phyloP scores from a whole-genome alignment of 2,113 vertebrate species.

The Tetrao urogallus region DNA sequence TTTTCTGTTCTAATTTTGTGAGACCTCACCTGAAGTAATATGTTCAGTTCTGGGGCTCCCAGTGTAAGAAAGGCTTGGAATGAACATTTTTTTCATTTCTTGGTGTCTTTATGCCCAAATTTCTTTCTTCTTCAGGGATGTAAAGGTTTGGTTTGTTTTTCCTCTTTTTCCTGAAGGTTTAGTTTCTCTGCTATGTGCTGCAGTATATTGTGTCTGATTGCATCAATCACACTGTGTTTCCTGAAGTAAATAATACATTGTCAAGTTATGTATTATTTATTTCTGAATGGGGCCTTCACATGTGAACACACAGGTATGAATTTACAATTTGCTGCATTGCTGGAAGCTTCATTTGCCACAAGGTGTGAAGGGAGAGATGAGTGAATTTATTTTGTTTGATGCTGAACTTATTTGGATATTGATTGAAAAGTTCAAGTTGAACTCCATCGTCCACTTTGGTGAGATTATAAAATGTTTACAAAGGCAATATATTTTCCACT shows the following conservation, averaged over 20 bases:
- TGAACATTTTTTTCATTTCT: background rate
- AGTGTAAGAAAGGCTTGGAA: background rate
- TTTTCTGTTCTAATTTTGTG: background rate
- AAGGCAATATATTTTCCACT: background rate
- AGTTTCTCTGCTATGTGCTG: background rate
- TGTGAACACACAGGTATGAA: background rate
- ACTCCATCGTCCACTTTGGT: background rate
- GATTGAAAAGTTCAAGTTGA: background rate
- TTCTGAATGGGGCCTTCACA: background rate
- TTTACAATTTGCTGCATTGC: background rate
- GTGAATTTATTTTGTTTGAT: background rate
- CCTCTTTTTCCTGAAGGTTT: background rate
- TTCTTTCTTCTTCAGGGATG: background rate
- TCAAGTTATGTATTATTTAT: slow-evolving; percentile 43
- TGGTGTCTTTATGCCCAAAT: background rate
- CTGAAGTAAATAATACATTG: slow-evolving; percentile 44
- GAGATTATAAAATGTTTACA: background rate
- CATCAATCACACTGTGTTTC: background rate
- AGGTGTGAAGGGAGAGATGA: background rate
- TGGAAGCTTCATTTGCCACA: background rate
- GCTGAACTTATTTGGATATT: background rate
- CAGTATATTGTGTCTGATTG: background rate
- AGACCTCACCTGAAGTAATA: background rate
- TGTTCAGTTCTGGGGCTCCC: background rate
- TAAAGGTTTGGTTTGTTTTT: background rate